Conservation (phyloP, 23 tunicate genomes). For the Halocynthia roretzi region DNA sequence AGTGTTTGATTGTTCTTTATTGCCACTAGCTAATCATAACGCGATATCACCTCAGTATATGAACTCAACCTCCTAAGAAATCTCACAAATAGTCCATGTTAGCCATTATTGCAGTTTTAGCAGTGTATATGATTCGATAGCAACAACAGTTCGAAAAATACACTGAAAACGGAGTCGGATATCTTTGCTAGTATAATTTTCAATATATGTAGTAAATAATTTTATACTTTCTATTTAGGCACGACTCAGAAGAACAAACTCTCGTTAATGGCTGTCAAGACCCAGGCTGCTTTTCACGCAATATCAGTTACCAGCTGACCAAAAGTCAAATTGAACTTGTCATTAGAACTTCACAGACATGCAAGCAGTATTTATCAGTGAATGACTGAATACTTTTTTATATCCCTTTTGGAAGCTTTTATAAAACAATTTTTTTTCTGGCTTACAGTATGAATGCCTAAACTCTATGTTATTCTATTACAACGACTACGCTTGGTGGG, state of each 20-base stretch:
- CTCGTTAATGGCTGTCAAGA: not conserved
- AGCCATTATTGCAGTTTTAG: no score
- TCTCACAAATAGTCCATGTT: no score
- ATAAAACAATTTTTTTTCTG: no score
- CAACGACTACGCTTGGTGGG: slow-evolving; percentile 12
- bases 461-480: slow-evolving; percentile 2
- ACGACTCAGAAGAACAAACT: not conserved
- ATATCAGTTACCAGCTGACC: not conserved
- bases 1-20: not conserved
- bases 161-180: no score
- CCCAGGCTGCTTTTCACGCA: not conserved
- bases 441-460: slow-evolving; percentile 5
- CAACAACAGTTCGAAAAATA: no score
- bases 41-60: not conserved
- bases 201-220: no score
- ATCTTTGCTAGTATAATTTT: no score
- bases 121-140: no score
- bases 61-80: not conserved
- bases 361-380: not conserved
- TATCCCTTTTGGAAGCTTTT: no score
- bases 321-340: not conserved
- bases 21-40: not conserved
- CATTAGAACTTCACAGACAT: not conserved
- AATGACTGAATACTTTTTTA: not conserved
- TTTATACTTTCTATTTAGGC: not conserved